These are phyloP conservation scores for Dolichallabes microphthalmus DNA, from an alignment of 2,113 vertebrate genomes.

Conservation along the genomic window DNA sequence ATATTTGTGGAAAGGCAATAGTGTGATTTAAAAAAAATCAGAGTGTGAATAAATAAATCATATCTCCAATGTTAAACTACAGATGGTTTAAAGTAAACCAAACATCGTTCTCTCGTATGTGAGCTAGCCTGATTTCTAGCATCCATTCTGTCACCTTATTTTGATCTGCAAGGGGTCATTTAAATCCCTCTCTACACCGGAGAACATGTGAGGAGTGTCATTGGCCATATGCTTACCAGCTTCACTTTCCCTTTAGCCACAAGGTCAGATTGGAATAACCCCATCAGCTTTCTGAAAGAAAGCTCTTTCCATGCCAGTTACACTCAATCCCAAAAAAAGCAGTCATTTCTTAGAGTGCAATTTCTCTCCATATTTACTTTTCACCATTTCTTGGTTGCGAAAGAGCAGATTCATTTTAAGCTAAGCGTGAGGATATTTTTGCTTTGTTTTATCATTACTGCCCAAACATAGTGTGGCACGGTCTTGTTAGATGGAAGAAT, in stretches of 20 bases:
- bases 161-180: background rate
- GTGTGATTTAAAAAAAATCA: background rate
- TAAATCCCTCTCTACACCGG: background rate
- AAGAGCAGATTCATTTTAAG: background rate
- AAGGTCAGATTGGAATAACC: constrained; percentile 45
- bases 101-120: background rate
- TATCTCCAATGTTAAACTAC: background rate
- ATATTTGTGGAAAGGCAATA: background rate
- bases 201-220: background rate
- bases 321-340: background rate
- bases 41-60: background rate
- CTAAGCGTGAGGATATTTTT: background rate
- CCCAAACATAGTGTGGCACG: constrained; percentile 39
- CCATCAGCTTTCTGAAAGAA: background rate
- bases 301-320: constrained; percentile 13
- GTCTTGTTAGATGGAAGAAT: constrained; percentile 1
- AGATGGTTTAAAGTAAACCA: background rate
- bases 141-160: background rate
- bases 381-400: background rate
- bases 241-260: background rate
- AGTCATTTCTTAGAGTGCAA: background rate
- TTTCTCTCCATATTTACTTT: background rate
- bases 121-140: background rate
- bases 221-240: constrained; percentile 1
- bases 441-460: constrained; percentile 54